Conservation (phyloP, 2,797 vertebrate genomes). For the Catostomus latipinnis region DNA sequence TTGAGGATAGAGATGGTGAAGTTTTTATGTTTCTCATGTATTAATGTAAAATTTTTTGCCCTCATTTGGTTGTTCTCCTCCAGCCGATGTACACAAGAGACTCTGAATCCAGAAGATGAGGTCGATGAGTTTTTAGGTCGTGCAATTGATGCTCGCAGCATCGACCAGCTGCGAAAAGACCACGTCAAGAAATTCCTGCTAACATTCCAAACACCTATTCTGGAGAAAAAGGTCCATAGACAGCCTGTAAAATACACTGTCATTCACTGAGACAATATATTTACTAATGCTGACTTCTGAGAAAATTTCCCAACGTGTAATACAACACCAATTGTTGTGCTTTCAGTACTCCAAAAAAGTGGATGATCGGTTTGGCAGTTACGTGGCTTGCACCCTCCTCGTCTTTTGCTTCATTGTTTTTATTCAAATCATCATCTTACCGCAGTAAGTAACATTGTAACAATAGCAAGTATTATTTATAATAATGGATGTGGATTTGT, state of each 20-base stretch:
- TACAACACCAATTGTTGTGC: conserved; percentile 26
- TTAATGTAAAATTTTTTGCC: neutral
- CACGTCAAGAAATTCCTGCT: conserved; percentile 95
- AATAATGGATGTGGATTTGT: neutral
- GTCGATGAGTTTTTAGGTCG: conserved; percentile 95
- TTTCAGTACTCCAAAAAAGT: conserved; percentile 93
- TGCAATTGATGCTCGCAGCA: conserved; percentile 95
- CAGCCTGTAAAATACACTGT: neutral
- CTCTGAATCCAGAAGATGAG: conserved; percentile 93
- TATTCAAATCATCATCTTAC: conserved; percentile 88
- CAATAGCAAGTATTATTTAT: neutral
- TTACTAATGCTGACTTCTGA: neutral
- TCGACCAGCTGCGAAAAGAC: conserved; percentile 94
- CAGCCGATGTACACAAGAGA: conserved; percentile 90
- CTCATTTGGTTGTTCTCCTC: neutral
- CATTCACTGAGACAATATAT: neutral
- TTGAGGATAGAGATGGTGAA: no score
- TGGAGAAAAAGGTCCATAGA: conserved; percentile 90
- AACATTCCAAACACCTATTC: conserved; percentile 88
- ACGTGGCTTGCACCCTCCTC: conserved; percentile 88
- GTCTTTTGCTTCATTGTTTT: conserved; percentile 92
- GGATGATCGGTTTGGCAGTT: conserved; percentile 91
- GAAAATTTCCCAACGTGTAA: neutral
- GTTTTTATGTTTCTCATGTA: neutral
- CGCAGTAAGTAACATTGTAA: conserved; percentile 79